Percentiles rank a stretch among this genome's conserved stretches.
phyloP scores from a whole-genome alignment of 2,113 vertebrate species.

The Psammodynastes pulverulentus region DNA sequence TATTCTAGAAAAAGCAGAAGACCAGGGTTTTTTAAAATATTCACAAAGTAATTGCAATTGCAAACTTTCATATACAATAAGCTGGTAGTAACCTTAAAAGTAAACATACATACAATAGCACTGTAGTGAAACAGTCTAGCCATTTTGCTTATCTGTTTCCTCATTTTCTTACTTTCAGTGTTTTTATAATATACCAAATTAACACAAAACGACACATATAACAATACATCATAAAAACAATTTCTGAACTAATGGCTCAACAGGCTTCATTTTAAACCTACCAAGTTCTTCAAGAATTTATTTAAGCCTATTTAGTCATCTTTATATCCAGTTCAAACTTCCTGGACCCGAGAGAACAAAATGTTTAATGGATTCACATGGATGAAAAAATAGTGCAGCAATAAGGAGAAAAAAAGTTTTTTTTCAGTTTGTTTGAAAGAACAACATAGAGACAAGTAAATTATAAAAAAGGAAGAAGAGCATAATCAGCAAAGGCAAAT shows the following conservation, averaged over 20 bases:
- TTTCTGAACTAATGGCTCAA: not conserved
- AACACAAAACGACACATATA: not conserved
- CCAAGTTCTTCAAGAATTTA: not conserved
- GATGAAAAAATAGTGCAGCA: not conserved
- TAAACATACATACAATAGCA: not conserved
- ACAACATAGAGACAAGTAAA: not conserved
- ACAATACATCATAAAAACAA: not conserved
- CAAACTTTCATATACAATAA: not conserved
- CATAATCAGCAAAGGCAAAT: not conserved
- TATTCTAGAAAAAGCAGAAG: not conserved
- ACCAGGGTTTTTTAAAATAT: not conserved
- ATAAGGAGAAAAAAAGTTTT: not conserved
- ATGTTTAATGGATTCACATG: constrained; percentile 6
- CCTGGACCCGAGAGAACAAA: not conserved
- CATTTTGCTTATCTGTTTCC: not conserved
- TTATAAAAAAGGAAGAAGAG: not conserved
- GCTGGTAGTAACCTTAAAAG: not conserved
- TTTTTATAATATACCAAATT: not conserved
- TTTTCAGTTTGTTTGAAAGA: not conserved
- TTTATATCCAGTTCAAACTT: not conserved
- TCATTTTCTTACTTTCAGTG: not conserved
- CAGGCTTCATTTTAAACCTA: not conserved
- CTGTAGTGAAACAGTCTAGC: not conserved
- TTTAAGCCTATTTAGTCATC: not conserved
- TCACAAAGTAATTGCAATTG: not conserved